Conservation (phyloP, 2,113 vertebrate genomes). For the Thomomys bottae region DNA sequence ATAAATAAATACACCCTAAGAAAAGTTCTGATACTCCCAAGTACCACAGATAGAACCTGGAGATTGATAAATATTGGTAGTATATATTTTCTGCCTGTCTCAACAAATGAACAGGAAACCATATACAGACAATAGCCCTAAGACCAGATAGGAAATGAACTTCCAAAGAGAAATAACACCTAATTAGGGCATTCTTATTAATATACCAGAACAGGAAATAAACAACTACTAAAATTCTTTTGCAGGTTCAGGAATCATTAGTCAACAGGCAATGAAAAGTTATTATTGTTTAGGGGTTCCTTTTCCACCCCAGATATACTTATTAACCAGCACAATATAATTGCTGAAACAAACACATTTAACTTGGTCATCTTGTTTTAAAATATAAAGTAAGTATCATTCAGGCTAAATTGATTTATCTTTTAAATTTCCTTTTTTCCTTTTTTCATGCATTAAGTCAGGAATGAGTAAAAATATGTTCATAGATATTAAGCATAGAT, state of each 20-base stretch:
- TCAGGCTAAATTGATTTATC: not conserved
- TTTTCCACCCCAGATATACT: not conserved
- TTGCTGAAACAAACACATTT: not conserved
- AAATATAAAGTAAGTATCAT: not conserved
- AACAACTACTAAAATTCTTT: not conserved
- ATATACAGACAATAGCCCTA: not conserved
- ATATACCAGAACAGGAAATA: not conserved
- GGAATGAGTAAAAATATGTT: not conserved
- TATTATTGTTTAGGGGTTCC: not conserved
- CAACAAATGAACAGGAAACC: not conserved
- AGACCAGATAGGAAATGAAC: not conserved
- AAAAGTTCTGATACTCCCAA: not conserved
- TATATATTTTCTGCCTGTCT: not conserved
- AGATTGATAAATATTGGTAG: not conserved
- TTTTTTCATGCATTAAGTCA: not conserved
- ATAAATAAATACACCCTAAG: too few species aligned
- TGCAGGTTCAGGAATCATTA: not conserved
- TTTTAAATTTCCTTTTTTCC: not conserved
- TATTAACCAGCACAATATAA: not conserved
- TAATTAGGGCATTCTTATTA: not conserved
- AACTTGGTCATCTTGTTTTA: not conserved
- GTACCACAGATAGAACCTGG: not conserved
- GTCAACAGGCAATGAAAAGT: not conserved
- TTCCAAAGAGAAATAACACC: not conserved
- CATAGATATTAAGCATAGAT: not conserved